Conservation (phyloP, 2,797 vertebrate species). For the Squalus acanthias region DNA sequence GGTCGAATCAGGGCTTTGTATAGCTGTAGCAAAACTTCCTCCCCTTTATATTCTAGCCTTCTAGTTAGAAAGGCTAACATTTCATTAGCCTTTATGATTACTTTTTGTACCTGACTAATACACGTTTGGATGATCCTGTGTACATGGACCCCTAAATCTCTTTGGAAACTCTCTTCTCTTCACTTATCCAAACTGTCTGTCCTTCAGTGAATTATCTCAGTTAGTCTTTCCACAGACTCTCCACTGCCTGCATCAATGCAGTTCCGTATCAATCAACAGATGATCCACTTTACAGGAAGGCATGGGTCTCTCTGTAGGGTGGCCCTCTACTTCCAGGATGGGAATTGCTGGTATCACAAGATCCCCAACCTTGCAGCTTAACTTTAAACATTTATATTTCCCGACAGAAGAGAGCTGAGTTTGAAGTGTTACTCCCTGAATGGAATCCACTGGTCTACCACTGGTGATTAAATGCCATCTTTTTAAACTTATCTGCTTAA, state of each 20-base stretch:
- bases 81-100: too few relatives aligned
- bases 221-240: background rate
- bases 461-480: background rate
- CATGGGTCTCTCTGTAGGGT: background rate
- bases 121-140: too few relatives aligned
- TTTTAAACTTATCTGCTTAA: background rate
- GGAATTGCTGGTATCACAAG: too few relatives aligned
- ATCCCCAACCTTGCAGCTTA: background rate
- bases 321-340: background rate
- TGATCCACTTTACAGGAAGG: background rate
- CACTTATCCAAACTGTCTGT: background rate
- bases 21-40: too few relatives aligned
- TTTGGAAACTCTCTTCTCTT: background rate
- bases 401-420: background rate
- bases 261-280: background rate
- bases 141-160: too few relatives aligned
- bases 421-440: background rate
- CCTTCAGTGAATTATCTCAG: background rate
- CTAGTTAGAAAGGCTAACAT: too few relatives aligned
- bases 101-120: too few relatives aligned
- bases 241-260: background rate
- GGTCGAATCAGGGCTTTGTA: too few relatives aligned
- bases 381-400: background rate
- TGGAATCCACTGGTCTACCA: background rate
- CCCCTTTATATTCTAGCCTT: too few relatives aligned